Conservation (phyloP, 1,140 invertebrate species). For the Rhysida immarginata region DNA sequence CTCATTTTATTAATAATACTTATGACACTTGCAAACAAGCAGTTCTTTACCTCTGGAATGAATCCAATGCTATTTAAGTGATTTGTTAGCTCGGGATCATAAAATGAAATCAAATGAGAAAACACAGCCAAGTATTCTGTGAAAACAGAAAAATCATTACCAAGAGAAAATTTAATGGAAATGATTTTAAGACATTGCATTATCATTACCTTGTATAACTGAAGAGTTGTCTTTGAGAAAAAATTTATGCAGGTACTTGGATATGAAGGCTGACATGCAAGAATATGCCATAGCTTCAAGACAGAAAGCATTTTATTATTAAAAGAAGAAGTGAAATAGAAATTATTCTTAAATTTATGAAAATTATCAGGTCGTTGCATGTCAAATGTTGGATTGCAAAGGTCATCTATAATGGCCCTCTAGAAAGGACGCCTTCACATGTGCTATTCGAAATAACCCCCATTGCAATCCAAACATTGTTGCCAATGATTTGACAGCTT, state of each 20-base stretch:
- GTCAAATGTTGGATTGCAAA: too few relatives aligned
- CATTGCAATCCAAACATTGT: too few relatives aligned
- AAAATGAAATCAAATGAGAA: conserved; percentile 86
- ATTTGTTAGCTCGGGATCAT: conserved; percentile 81
- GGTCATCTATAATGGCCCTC: too few relatives aligned
- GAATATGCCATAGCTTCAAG: conserved; percentile 76
- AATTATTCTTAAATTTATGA: too few relatives aligned
- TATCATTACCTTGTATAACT: conserved; percentile 58
- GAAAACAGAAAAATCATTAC: conserved; percentile 10
- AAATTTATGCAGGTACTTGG: conserved; percentile 92
- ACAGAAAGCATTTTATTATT: too few relatives aligned
- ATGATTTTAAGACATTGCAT: background rate
- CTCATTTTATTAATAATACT: too few relatives aligned
- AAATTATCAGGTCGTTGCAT: too few relatives aligned
- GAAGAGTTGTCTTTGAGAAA: conserved; percentile 97
- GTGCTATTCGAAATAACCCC: too few relatives aligned
- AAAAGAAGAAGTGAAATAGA: too few relatives aligned
- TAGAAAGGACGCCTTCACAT: too few relatives aligned
- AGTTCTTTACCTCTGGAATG: conserved; percentile 70
- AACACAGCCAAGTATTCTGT: conserved; percentile 91
- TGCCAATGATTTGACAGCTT: too few relatives aligned
- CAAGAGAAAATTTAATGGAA: background rate
- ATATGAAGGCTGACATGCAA: conserved; percentile 84
- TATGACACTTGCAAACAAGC: too few relatives aligned
- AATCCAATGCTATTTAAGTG: conserved; percentile 88